Conservation (phyloP, 2,888 invertebrate genomes). For the Hyles lineata region DNA sequence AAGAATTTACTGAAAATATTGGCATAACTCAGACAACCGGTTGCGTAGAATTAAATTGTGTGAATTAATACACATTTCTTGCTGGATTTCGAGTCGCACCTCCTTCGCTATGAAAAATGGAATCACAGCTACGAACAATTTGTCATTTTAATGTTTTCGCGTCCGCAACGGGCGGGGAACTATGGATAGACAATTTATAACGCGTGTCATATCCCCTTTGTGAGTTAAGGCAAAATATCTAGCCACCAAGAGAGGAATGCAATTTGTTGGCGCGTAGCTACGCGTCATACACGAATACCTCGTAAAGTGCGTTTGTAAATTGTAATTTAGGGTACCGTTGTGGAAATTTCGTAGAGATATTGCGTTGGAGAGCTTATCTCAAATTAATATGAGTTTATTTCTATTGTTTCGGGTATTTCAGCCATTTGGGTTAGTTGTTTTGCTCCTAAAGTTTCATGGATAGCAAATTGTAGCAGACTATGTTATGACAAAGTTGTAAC, state of each 20-base stretch:
- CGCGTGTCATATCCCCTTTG: slow-evolving; percentile 63
- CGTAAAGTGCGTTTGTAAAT: slow-evolving; percentile 49
- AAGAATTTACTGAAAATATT: slow-evolving; percentile 52
- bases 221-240: slow-evolving; percentile 57
- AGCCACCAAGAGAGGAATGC: slow-evolving; percentile 58
- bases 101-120: slow-evolving; percentile 73
- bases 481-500: no score
- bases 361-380: slow-evolving; percentile 5
- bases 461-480: no score
- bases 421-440: not conserved
- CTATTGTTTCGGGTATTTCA: slow-evolving; percentile 3
- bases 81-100: slow-evolving; percentile 51
- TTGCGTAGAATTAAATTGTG: slow-evolving; percentile 56
- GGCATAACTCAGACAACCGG: slow-evolving; percentile 39
- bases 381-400: slow-evolving; percentile 16
- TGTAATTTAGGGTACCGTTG: slow-evolving; percentile 35
- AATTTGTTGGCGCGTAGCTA: slow-evolving; percentile 59
- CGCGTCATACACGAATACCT: slow-evolving; percentile 43
- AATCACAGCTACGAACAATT: slow-evolving; percentile 71
- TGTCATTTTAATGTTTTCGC: slow-evolving; percentile 78
- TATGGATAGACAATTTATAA: slow-evolving; percentile 72
- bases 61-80: slow-evolving; percentile 60
- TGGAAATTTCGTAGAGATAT: slow-evolving; percentile 13
- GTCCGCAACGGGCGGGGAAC: slow-evolving; percentile 61
- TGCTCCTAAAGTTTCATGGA: not conserved